Conservation (phyloP, 2,888 invertebrate species). For the Calameuta idolon region DNA sequence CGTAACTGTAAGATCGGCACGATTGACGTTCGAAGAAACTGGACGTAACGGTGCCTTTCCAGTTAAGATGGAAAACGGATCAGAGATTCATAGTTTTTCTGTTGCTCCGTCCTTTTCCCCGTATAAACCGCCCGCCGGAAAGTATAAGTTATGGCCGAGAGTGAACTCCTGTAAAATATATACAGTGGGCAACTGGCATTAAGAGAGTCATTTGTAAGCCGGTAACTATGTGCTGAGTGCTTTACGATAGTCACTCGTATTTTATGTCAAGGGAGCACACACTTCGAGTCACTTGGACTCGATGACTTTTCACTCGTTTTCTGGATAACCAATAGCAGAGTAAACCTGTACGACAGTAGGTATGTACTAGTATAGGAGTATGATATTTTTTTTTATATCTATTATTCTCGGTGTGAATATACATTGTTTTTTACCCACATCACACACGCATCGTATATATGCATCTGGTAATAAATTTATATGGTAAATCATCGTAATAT, state of each 20-base stretch:
- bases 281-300: conserved; percentile 13
- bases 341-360: background rate
- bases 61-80: conserved; percentile 43
- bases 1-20: conserved; percentile 24
- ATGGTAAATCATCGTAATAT: background rate
- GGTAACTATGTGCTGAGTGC: conserved; percentile 42
- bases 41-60: conserved; percentile 44
- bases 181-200: conserved; percentile 48
- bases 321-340: background rate
- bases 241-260: conserved; percentile 46
- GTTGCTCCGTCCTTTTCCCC: conserved; percentile 24
- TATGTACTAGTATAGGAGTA: background rate
- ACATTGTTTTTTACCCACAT: too few species aligned
- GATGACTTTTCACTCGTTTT: background rate
- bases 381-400: background rate
- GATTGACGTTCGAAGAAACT: conserved; percentile 46
- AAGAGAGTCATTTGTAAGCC: conserved; percentile 58
- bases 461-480: background rate
- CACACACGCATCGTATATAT: too few species aligned
- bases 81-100: conserved; percentile 6
- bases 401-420: background rate
- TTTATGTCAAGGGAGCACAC: conserved; percentile 39
- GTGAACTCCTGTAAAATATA: conserved; percentile 50
- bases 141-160: conserved; percentile 57
- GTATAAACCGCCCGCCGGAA: conserved; percentile 32